phyloP scores from a whole-genome alignment of 2,113 vertebrate species.

The Sminthopsis crassicaudata region DNA sequence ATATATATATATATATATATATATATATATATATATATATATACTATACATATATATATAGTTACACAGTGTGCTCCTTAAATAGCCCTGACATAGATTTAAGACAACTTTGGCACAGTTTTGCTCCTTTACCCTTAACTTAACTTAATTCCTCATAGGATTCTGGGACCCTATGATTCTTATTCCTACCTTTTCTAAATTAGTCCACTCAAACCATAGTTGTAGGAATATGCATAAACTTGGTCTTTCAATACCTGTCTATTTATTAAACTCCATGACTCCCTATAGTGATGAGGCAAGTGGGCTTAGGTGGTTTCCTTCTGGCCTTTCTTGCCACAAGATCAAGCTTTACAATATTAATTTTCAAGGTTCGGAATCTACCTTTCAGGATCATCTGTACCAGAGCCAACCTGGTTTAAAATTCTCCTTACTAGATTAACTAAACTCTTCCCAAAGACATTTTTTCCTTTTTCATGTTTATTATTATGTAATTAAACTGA shows the following conservation, averaged over 20 bases:
- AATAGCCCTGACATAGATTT: neutral
- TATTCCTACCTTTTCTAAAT: constrained; percentile 31
- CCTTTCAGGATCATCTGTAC: neutral
- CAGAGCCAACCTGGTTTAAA: neutral
- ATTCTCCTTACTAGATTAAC: neutral
- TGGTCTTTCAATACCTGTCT: neutral
- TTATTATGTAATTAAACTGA: neutral
- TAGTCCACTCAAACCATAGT: neutral
- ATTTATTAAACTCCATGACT: neutral
- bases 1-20: neutral
- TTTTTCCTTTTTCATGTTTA: neutral
- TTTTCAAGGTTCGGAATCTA: neutral
- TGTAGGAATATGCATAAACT: neutral
- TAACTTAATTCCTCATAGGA: too few species aligned
- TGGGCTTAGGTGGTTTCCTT: neutral
- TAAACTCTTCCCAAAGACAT: neutral
- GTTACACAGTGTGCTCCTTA: neutral
- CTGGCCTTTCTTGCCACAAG: neutral
- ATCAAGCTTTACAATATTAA: neutral
- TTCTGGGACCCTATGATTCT: neutral
- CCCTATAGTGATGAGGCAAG: neutral
- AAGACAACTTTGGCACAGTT: neutral
- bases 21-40: too few species aligned
- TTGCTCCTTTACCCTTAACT: neutral
- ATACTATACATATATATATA: too few species aligned